Base-by-base conservation (phyloP, 2,888 invertebrate species). In the Microdon myrmicae region DNA sequence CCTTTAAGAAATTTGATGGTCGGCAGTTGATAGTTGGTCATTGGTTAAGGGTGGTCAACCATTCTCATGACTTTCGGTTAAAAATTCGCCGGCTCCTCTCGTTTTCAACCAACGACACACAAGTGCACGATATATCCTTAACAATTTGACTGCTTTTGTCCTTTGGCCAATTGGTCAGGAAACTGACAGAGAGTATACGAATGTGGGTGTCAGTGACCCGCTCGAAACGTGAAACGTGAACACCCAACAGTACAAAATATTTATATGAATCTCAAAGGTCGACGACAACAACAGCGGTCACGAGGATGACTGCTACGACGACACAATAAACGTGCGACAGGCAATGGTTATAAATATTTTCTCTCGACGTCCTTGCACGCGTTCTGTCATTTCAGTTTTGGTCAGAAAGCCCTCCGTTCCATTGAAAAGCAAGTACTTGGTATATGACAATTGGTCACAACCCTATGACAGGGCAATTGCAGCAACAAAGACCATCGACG, bases 131-230 rank as follows among this genome's bases (percentile, higher is more conserved):
- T 51, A 43, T 64, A 64, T 64, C 64, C 64, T 47, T 64, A 58
- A 47, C 64, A 64, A 64, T 64, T 58, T 45, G 26, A 37, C 22
- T 37, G 45, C 51, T 29, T 47, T 64, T 64, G 64, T 64, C 51
- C 64, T 23, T 47, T 28, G 28, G 64, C 51, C 64, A 64, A 64
- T 64, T 64, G 58, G 58, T 58, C 51, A 56, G 61, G 51, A 64
- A 56, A 41, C 51, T 37, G 35, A 23, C 20, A 37, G 44, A 29
- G 35, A 45, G 41, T 45, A 44, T 51, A 39, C 25, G 31, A 19
- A 29, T 22, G 29, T 20, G n/a, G 16, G 12, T 35, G 26, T 34
- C 9, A n/a, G n/a, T n/a, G n/a, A n/a, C n/a, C n/a, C n/a, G n/a
- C n/a, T n/a, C n/a, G n/a, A n/a, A n/a, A n/a, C n/a, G n/a, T n/a